Conservation (phyloP, 2,113 vertebrate genomes). For the Antechinus flavipes region DNA sequence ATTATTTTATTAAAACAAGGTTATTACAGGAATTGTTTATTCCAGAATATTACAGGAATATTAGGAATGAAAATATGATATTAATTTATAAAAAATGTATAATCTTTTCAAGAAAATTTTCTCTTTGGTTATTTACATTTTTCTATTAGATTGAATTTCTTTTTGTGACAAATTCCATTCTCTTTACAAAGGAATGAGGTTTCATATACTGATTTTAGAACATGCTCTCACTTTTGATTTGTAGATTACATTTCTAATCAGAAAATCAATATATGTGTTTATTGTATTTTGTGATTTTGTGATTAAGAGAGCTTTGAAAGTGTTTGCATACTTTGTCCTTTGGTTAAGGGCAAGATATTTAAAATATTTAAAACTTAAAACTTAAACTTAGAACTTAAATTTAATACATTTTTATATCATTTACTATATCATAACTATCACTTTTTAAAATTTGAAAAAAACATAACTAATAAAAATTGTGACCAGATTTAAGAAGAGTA, state of each 20-base stretch:
- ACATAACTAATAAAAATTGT: conserved; percentile 11
- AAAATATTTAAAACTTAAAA: not conserved
- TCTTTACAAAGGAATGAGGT: not conserved
- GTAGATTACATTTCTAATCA: not conserved
- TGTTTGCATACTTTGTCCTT: conserved; percentile 1
- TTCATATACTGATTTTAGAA: not conserved
- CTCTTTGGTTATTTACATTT: not conserved
- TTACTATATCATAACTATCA: conserved; percentile 33
- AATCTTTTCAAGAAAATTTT: not conserved
- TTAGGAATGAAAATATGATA: not conserved
- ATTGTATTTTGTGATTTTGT: conserved; percentile 34
- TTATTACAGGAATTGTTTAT: not conserved
- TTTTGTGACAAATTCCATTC: not conserved
- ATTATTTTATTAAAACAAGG: not conserved
- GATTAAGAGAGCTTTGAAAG: conserved; percentile 13
- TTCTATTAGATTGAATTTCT: not conserved
- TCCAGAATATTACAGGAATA: too few relatives aligned
- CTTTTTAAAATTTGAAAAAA: not conserved
- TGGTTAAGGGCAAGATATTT: not conserved
- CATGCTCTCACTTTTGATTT: not conserved
- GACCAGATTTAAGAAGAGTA: not conserved
- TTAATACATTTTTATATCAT: not conserved
- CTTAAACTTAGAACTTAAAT: not conserved
- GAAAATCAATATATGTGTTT: not conserved
- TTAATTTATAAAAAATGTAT: not conserved